A percentile compares a stretch with the other conserved stretches of the same genome.
These are phyloP conservation scores for Diploscapter pachys DNA, from an alignment of 1,140 invertebrate species.

Conservation along the genomic window DNA sequence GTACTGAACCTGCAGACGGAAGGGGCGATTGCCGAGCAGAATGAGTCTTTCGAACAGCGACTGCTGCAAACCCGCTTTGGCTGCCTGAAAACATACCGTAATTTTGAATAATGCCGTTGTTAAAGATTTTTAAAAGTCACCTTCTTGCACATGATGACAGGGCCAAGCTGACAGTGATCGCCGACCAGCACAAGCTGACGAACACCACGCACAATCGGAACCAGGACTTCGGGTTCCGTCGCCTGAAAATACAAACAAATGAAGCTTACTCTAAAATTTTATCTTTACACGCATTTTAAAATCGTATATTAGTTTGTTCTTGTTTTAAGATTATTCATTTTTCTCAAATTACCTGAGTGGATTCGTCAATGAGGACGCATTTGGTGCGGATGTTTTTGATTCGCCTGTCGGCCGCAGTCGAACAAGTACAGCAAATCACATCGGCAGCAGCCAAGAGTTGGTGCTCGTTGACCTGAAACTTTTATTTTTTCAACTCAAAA, in stretches of 20 bases:
- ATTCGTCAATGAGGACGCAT: conserved; percentile 96
- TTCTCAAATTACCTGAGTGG: conserved; percentile 66
- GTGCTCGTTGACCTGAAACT: conserved; percentile 70
- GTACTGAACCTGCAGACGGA: conserved; percentile 88
- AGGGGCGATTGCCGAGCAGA: conserved; percentile 87
- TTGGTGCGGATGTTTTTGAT: conserved; percentile 87
- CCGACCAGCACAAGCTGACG: conserved; percentile 92
- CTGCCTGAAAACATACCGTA: conserved; percentile 65
- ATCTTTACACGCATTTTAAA: too few relatives aligned
- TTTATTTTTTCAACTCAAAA: not conserved
- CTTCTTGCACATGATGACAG: conserved; percentile 89
- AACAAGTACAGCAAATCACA: conserved; percentile 98
- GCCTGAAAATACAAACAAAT: conserved; percentile 61
- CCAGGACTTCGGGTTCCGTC: conserved; percentile 97
- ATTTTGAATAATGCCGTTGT: not conserved
- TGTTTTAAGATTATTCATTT: too few relatives aligned
- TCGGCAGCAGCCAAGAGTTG: conserved; percentile 90
- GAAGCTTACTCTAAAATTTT: too few relatives aligned
- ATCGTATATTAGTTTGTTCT: too few relatives aligned
- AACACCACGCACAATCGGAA: conserved; percentile 94
- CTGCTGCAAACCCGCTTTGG: conserved; percentile 89
- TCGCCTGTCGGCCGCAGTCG: conserved; percentile 91
- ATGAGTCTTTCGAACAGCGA: conserved; percentile 95
- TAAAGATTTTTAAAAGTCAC: conserved; percentile 1
- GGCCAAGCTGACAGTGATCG: conserved; percentile 88